Evolutionary conservation across 1,140 invertebrate genomes (phyloP), one percentile per base, ranked within the genome.

Genomic region (Schlechtendalia chinensis): DNA sequence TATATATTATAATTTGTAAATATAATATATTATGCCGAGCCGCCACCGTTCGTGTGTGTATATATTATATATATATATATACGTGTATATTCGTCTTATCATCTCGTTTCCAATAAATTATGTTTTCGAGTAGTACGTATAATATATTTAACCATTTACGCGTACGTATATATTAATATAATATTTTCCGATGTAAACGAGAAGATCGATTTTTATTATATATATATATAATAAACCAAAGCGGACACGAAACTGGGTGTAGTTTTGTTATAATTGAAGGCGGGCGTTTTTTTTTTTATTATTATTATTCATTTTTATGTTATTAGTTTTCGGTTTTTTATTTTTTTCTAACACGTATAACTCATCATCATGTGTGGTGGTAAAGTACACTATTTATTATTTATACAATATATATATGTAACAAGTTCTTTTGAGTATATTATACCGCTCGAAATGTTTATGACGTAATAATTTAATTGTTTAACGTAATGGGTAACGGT

Each of bases 401-500:
- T 6, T 19, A 67, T 47, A 67, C 32, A 22, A 22, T 24, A 69
- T 19, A 8, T 19, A 17, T 69, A 69, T n/a, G 67, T 24, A 27
- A 69, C n/a, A 5, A 45, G 24, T 69, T 69, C 17, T 45, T 12
- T 22, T 47, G n/a, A 69, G 11, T 16, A 22, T 69, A 69, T 69
- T 47, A 17, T 17, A n/a, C 32, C 39, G 14, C 67, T 69, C 22
- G 45, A 69, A 69, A 50, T 14, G 67, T 69, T 69, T 50, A 50
- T 50, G 67, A 50, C 67, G 17, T 17, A 69, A 50, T 69, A 69
- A 69, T 47, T 69, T 69, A 69, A 69, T 69, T 47, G 32, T 47
- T 69, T 47, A 47, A 47, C 17, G n/a, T 19, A 12, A 24, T 0
- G 10, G n/a, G 19, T 69, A n/a, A n/a, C n/a, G n/a, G n/a, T n/a